Percentiles rank a stretch among this genome's conserved stretches.
phyloP scores from a whole-genome alignment of 2,888 invertebrate species.

The Sinotaia quadrata region DNA sequence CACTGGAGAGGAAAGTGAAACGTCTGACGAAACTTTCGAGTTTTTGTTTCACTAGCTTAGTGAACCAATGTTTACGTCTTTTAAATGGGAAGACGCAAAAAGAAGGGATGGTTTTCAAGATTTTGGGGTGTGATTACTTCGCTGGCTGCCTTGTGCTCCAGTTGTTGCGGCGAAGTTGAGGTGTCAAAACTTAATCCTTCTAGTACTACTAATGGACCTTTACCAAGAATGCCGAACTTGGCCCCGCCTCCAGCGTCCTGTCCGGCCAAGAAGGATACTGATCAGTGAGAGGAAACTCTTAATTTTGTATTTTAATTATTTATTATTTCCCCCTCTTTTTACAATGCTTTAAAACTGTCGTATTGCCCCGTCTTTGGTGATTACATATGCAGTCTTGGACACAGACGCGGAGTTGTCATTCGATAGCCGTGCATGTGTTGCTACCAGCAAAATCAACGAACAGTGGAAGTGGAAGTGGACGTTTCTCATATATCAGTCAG shows the following conservation, averaged over 20 bases:
- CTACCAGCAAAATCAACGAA: too few relatives aligned
- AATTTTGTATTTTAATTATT: too few relatives aligned
- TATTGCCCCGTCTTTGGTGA: too few relatives aligned
- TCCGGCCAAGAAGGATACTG: background rate
- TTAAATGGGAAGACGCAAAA: constrained; percentile 39
- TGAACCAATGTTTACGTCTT: background rate
- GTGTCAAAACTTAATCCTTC: background rate
- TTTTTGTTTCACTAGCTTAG: too few relatives aligned
- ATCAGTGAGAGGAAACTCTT: constrained; percentile 3
- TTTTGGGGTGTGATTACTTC: constrained; percentile 50
- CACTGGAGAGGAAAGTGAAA: background rate
- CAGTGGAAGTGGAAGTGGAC: too few relatives aligned
- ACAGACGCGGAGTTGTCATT: too few relatives aligned
- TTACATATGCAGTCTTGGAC: too few relatives aligned
- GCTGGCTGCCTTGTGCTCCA: constrained; percentile 45
- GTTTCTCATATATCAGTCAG: too few relatives aligned
- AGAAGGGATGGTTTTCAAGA: constrained; percentile 50
- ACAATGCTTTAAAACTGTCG: too few relatives aligned
- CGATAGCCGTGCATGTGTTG: too few relatives aligned
- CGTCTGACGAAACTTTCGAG: constrained; percentile 18
- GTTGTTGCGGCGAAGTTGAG: constrained; percentile 38
- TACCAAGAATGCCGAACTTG: background rate
- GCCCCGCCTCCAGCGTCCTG: background rate
- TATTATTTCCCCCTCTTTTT: too few relatives aligned
- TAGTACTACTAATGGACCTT: too few relatives aligned